Percentiles rank a stretch among this genome's conserved stretches.
phyloP scores from a whole-genome alignment of 2,888 invertebrate genomes.

The Anarsia innoxiella region DNA sequence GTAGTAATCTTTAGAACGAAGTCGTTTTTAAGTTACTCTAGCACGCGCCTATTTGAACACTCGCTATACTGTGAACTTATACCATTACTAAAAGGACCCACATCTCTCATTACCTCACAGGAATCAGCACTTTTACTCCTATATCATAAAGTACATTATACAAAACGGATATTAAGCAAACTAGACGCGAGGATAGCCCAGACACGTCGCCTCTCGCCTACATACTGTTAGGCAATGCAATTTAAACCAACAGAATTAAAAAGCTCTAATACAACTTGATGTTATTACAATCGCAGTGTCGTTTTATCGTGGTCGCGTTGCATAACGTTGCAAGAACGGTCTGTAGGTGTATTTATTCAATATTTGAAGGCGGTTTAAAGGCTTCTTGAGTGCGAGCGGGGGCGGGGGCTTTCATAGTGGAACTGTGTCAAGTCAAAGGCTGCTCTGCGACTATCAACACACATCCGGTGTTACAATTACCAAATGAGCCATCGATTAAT shows the following conservation, averaged over 20 bases:
- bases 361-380: constrained; percentile 34
- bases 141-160: too few relatives aligned
- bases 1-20: too few relatives aligned
- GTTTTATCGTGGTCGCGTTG: constrained; percentile 26
- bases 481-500: too few relatives aligned
- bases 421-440: constrained; percentile 59
- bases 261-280: constrained; percentile 20
- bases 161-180: too few relatives aligned
- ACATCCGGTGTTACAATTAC: constrained; percentile 44
- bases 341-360: constrained; percentile 59
- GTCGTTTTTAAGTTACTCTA: too few relatives aligned
- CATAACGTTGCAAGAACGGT: constrained; percentile 38
- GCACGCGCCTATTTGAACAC: too few relatives aligned
- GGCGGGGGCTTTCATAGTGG: constrained; percentile 50
- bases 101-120: too few relatives aligned
- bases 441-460: constrained; percentile 30
- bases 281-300: constrained; percentile 12
- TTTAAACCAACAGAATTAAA: constrained; percentile 32
- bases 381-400: constrained; percentile 43
- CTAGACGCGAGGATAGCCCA: constrained; percentile 44
- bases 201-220: constrained; percentile 42
- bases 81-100: too few relatives aligned
- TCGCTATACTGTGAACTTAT: too few relatives aligned
- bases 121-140: too few relatives aligned
- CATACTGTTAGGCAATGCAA: constrained; percentile 60